Evolutionary conservation across 2,797 vertebrate species (phyloP), one percentile per base, ranked within the genome.

Genomic region (Semaprochilodus insignis): DNA sequence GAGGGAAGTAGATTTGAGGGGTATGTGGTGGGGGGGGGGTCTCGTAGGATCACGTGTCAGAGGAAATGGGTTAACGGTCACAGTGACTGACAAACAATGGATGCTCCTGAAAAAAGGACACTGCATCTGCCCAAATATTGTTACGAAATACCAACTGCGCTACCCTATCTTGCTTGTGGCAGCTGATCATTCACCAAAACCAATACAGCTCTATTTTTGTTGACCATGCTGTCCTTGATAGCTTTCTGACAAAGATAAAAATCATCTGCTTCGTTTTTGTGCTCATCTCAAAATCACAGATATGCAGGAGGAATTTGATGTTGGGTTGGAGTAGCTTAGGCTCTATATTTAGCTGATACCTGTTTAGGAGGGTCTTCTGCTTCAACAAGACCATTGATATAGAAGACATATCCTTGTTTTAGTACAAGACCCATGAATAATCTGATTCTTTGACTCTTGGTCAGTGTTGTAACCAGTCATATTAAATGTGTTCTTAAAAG

Each of bases 11-110:
- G 71, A 63, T 76, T 59, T 84, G 78, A 27, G 57, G 48, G 89
- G 72, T 75, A 79, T 10, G 8, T 48, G 44, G 44, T 48, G 44
- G 44, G 11, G 44, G 44, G 81, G 83, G 87, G 88, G 85, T 78
- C 27, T 48, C 10, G 10, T 73, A 48, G 72, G 75, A 81, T 91
- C 89, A 92, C 90, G 88, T 87, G 84, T 82, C 85, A 87, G 85
- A 93, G 89, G 91, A 94, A 94, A 91, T 92, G 88, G 90, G 90
- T 90, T 92, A 93, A 91, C 88, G 81, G 90, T 90, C 85, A 91
- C 81, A 82, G 78, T 84, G 76, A 65, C 71, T 51, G 57, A 86
- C 81, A 82, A 87, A 89, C 90, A 91, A 88, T 89, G 84, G 85
- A 88, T 81, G 69, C 76, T 75, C 81, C 76, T 86, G 78, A 82